Evolutionary conservation across 2,888 invertebrate genomes (phyloP).

Genomic region (Mesorhabditis spiculigera): DNA sequence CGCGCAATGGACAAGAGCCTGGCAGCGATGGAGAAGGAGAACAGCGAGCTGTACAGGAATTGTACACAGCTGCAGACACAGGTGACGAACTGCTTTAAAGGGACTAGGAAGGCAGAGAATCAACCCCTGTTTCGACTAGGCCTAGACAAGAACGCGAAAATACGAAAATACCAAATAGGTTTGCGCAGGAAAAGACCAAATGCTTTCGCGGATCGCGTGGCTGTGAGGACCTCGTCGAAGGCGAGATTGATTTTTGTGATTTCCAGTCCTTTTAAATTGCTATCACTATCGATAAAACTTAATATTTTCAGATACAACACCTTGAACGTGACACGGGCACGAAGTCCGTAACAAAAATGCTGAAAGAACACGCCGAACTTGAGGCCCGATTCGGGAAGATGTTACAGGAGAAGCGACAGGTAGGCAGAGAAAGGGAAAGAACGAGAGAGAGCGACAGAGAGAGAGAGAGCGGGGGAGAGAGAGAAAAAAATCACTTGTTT

Average conservation of each 20-base stretch:
- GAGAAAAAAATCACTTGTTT: conserved; percentile 7
- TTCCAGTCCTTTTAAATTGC: too few species aligned
- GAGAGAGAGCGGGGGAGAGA: not conserved
- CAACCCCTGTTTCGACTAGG: too few species aligned
- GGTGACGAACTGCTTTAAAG: conserved; percentile 8
- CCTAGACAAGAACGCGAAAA: too few species aligned
- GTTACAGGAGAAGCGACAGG: conserved; percentile 46
- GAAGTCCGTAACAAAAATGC: conserved; percentile 26
- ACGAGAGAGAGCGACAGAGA: not conserved
- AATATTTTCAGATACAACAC: conserved; percentile 27
- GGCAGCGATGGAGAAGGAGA: conserved; percentile 50
- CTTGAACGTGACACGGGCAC: conserved; percentile 39
- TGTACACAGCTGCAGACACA: conserved; percentile 44
- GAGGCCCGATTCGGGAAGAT: conserved; percentile 33
- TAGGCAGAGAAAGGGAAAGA: conserved; percentile 10
- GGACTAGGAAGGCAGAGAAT: too few species aligned
- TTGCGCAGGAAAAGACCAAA: too few species aligned
- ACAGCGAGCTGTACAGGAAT: conserved; percentile 44
- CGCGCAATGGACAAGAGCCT: conserved; percentile 46
- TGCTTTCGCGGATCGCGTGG: too few species aligned
- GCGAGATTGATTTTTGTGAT: too few species aligned
- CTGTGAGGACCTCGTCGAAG: too few species aligned
- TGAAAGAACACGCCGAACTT: conserved; percentile 37
- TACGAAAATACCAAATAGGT: too few species aligned
- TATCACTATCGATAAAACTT: not conserved